Percentiles rank a stretch among this genome's conserved stretches.
phyloP scores from a whole-genome alignment of 2,888 invertebrate species.

The Apocheima hispidaria region DNA sequence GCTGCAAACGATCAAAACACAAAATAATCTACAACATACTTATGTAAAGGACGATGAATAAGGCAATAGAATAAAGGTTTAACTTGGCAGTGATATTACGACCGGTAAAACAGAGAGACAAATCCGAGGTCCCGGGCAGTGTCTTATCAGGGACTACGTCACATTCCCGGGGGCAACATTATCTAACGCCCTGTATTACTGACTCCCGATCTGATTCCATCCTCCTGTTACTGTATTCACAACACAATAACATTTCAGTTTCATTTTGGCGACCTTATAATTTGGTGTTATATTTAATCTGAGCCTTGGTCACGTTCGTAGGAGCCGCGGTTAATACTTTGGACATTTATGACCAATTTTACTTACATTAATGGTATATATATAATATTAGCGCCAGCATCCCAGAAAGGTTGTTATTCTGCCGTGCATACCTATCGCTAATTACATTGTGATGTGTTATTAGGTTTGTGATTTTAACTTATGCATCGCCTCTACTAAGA shows the following conservation, averaged over 20 bases:
- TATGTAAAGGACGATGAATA: slow-evolving; percentile 5
- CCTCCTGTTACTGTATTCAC: slow-evolving; percentile 61
- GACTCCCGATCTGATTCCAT: slow-evolving; percentile 67
- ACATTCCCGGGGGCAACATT: slow-evolving; percentile 67
- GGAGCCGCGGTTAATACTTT: slow-evolving; percentile 35
- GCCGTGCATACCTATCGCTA: slow-evolving; percentile 10
- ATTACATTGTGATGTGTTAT: slow-evolving; percentile 15
- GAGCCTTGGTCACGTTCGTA: slow-evolving; percentile 35
- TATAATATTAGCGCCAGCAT: slow-evolving; percentile 12
- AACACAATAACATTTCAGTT: slow-evolving; percentile 65
- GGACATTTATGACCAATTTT: slow-evolving; percentile 25
- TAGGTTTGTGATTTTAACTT: slow-evolving; percentile 14
- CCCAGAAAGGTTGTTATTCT: slow-evolving; percentile 18
- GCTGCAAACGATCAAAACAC: background rate
- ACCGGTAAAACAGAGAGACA: slow-evolving; percentile 54
- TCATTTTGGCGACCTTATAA: slow-evolving; percentile 48
- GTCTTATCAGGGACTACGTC: slow-evolving; percentile 64
- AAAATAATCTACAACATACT: background rate
- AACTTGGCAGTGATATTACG: slow-evolving; percentile 55
- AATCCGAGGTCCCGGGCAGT: slow-evolving; percentile 67
- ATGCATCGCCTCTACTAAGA: too few relatives aligned
- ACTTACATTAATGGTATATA: slow-evolving; percentile 27
- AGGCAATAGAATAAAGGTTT: slow-evolving; percentile 48
- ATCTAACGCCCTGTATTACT: slow-evolving; percentile 67
- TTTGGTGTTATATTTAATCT: slow-evolving; percentile 45